A percentile compares a stretch with the other conserved stretches of the same genome.
Conservation (phyloP, 2,888 invertebrate species). For the Eristalis pertinax region DNA sequence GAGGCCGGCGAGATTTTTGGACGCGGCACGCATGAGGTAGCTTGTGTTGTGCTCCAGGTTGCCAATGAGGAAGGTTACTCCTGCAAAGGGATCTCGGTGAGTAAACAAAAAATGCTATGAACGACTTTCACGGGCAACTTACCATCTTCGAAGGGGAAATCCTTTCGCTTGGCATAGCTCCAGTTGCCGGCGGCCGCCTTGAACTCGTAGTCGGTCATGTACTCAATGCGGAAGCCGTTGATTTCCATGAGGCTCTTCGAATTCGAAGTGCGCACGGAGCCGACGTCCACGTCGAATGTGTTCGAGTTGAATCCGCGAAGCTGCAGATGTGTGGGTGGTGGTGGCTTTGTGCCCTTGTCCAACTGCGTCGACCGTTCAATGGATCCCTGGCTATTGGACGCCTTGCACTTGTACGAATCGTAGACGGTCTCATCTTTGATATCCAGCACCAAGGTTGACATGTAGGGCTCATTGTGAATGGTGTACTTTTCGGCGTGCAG, state of each 20-base stretch:
- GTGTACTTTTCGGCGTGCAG: constrained; percentile 77
- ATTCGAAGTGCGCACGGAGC: constrained; percentile 75
- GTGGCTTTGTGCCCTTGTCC: constrained; percentile 83
- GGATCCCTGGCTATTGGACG: constrained; percentile 82
- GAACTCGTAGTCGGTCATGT: constrained; percentile 79
- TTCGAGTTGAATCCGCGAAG: constrained; percentile 81
- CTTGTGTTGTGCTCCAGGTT: constrained; percentile 82
- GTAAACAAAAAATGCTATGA: not conserved
- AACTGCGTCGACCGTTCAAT: constrained; percentile 82
- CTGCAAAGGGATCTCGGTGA: constrained; percentile 75
- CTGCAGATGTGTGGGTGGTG: constrained; percentile 80
- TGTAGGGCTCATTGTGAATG: constrained; percentile 78
- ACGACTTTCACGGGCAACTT: constrained; percentile 58
- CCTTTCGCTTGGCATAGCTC: constrained; percentile 79
- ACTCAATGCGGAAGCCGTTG: constrained; percentile 80
- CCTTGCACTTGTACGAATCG: constrained; percentile 83
- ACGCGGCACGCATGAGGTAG: constrained; percentile 83
- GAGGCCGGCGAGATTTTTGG: constrained; percentile 83
- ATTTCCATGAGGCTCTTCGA: constrained; percentile 78
- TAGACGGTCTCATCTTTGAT: constrained; percentile 79
- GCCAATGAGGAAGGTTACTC: constrained; percentile 82
- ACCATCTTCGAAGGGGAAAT: constrained; percentile 81
- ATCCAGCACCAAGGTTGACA: constrained; percentile 78
- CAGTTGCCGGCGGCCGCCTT: constrained; percentile 79
- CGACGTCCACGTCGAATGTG: constrained; percentile 81